Percentiles rank a stretch among this genome's conserved stretches.
These are phyloP conservation scores for Crenuchus spilurus DNA, from an alignment of 2,797 vertebrate species.

Conservation along the genomic window DNA sequence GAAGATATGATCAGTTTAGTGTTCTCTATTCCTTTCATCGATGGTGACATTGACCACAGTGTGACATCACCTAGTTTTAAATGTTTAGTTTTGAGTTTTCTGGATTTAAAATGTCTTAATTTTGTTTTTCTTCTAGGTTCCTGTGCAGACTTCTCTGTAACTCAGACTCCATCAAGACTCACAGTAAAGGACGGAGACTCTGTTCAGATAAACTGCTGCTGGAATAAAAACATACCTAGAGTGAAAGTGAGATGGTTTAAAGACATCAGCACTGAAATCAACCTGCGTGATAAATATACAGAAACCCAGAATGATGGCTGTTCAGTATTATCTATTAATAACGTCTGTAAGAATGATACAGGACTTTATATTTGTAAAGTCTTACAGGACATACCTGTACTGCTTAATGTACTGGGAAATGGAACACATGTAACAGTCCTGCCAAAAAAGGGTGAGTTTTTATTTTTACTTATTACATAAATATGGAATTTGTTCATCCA, in stretches of 20 bases:
- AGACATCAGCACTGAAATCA: neutral
- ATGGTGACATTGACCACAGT: too few relatives aligned
- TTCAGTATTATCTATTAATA: neutral
- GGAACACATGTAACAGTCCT: neutral
- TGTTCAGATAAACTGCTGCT: slow-evolving; percentile 9
- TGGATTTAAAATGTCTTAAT: neutral
- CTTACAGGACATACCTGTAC: neutral
- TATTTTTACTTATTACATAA: neutral
- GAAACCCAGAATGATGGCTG: neutral
- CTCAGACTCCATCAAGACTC: neutral
- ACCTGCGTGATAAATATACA: too few relatives aligned
- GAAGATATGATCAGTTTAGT: too few relatives aligned
- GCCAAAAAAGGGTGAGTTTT: neutral
- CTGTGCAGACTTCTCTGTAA: neutral
- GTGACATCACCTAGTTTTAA: too few relatives aligned
- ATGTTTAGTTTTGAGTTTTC: too few relatives aligned
- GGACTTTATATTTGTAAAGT: slow-evolving; percentile 9
- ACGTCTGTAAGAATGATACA: neutral
- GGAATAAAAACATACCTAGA: neutral
- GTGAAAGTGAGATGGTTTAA: slow-evolving; percentile 17
- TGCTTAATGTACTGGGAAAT: neutral
- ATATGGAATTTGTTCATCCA: neutral
- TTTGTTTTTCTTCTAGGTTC: neutral
- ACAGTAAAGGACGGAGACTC: neutral
- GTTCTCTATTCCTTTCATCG: too few relatives aligned